Evolutionary conservation across 2,797 vertebrate genomes (phyloP), one percentile per base, ranked within the genome.

Genomic region (Epinephelus malabaricus): DNA sequence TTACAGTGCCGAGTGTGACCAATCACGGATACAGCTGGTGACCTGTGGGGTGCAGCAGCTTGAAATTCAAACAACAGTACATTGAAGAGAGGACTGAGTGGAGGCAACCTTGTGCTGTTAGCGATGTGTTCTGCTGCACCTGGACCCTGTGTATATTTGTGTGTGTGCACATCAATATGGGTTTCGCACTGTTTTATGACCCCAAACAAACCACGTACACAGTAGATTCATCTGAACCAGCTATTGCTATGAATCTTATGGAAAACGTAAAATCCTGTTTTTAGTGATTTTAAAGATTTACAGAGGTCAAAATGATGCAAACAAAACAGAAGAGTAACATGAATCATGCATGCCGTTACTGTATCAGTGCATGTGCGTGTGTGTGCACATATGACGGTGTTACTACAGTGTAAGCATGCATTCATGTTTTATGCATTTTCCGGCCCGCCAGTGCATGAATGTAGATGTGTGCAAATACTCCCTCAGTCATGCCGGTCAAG

Each of bases 391-490:
- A 17, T 34, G 43, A 38, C 63, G 17, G 66, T 78, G 67, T 78
- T 50, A 23, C 64, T 30, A 72, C 67, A 71, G 69, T 66, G 49
- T 63, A 62, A 69, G 80, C 51, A 76, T 53, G 61, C 55, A 0
- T 58, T 89, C 81, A 90, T 92, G 88, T 86, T 89, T 89, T 81
- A 92, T 90, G 86, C 81, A 92, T 91, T 40, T 43, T 51, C 19
- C 1, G 0, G 74, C 67, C 76, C 58, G 58, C 67, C 84, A 79
- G 76, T 14, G 23, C 25, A 4, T 72, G 76, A 84, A 87, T 87
- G 80, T 67, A 75, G 82, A 88, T 81, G 43, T 81, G 86, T 75
- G 74, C 72, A 84, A 85, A 87, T 73, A 55, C 51, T 63, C 54
- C 58, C 60, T 78, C 50, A 25, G 70, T 73, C 53, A 56, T 21